Evolutionary conservation across 1,140 invertebrate species (phyloP), one percentile per base, ranked within the genome.

Genomic region (Argopecten irradians): DNA sequence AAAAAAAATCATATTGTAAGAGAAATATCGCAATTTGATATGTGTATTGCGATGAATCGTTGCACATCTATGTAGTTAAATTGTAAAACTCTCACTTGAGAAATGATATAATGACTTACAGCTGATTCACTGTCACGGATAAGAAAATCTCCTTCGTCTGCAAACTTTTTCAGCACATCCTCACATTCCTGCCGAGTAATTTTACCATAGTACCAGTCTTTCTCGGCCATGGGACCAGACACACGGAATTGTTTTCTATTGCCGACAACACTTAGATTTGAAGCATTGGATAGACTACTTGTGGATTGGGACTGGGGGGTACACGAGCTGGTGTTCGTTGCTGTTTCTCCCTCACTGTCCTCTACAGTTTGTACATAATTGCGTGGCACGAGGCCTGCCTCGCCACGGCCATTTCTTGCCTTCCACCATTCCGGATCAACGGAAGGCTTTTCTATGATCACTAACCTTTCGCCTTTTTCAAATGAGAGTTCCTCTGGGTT

Each of bases 371-470:
- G 98, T 91, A 99, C 97, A 96, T 99, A 99, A 96, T 99, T 99
- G 89, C 98, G 97, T 55, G 99, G 99, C 92, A 99, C 98, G 89
- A 99, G 96, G 85, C 99, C 99, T 88, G 98, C 97, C 86, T 96
- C 97, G 16, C 98, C 98, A 94, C 97, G 97, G n/a, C 89, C 89
- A 96, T 99, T 99, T 87, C 98, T 96, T 71, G 99, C 99, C 94
- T 98, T 97, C 96, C 98, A 99, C 99, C 99, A 99, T 96, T 99
- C 99, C 0, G 99, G 99, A 96, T 99, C 99, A 87, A 98, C 98
- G 14, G 97, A 97, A 7, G 99, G 99, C 94, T 98, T 97, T 96
- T 99, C 98, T 71, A 99, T 96, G 91, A 99, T 98, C 96, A 99
- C 98, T 88, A 99, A 96, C 82, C 98, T 96, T 96, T 96, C 95